Evolutionary conservation across 2,888 invertebrate genomes (phyloP).

Genomic region (Arctia plantaginis): DNA sequence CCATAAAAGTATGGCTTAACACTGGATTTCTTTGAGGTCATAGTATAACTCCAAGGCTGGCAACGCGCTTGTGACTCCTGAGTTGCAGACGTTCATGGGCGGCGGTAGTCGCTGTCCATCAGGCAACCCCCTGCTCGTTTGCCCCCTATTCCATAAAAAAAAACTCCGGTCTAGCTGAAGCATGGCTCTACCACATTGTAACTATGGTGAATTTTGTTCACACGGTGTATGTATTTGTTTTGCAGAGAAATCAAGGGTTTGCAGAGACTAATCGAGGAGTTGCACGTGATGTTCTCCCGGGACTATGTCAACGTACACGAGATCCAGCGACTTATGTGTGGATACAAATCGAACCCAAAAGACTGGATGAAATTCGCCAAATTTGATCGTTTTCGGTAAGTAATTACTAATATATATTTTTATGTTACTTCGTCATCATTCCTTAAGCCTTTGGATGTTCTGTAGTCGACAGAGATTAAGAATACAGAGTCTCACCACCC

Average conservation of each 20-base stretch:
- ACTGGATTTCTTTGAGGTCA: too few relatives aligned
- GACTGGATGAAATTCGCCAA: slow-evolving; percentile 98
- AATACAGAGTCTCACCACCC: too few relatives aligned
- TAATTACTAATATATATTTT: slow-evolving; percentile 14
- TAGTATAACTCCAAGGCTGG: too few relatives aligned
- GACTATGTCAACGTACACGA: slow-evolving; percentile 96
- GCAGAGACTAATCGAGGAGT: slow-evolving; percentile 88
- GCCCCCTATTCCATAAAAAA: too few relatives aligned
- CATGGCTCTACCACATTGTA: neutral
- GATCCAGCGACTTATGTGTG: slow-evolving; percentile 91
- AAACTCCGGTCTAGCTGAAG: too few relatives aligned
- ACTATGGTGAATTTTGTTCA: neutral
- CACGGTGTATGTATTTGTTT: neutral
- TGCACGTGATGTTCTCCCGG: slow-evolving; percentile 92
- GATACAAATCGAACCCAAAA: slow-evolving; percentile 94
- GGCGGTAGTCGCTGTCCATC: too few relatives aligned
- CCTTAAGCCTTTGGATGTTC: too few relatives aligned
- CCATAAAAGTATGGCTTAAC: too few relatives aligned
- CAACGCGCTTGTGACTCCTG: too few relatives aligned
- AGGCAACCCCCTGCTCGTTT: too few relatives aligned
- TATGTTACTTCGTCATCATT: neutral
- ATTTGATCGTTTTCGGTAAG: slow-evolving; percentile 95
- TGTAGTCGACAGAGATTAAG: too few relatives aligned
- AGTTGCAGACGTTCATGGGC: too few relatives aligned
- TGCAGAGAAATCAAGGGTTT: slow-evolving; percentile 81